phyloP scores from a whole-genome alignment of 37 sponge, comb jelly and placozoan genomes.

The Hormiphora californensis region DNA sequence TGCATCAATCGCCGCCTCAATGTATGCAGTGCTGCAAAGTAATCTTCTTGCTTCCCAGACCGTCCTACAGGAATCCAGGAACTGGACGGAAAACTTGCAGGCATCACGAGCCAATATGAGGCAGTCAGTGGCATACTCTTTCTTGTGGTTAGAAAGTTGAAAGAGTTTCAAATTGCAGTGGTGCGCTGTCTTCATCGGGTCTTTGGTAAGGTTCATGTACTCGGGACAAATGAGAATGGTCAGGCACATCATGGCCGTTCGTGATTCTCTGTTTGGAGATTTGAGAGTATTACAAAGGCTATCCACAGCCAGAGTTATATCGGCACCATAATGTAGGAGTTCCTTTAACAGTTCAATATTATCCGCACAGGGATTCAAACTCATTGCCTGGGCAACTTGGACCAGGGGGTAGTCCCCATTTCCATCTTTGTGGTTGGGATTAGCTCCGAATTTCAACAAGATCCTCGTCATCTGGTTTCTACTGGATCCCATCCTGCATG shows the following conservation, averaged over 20 bases:
- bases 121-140: conserved; percentile 33
- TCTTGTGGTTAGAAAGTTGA: not conserved
- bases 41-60: conserved; percentile 34
- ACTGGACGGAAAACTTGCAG: not conserved
- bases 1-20: not conserved
- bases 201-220: not conserved
- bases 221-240: not conserved
- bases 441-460: conserved; percentile 15
- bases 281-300: not conserved
- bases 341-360: not conserved
- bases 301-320: conserved; percentile 13
- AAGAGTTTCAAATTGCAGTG: not conserved
- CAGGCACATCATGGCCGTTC: conserved; percentile 16
- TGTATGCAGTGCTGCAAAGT: not conserved
- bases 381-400: not conserved
- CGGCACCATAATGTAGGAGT: not conserved
- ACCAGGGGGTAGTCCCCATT: not conserved
- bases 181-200: conserved; percentile 27
- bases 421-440: conserved; percentile 27
- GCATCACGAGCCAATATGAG: not conserved
- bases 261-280: not conserved
- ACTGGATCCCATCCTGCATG: not conserved
- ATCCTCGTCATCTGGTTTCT: not conserved
- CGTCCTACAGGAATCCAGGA: conserved; percentile 7
- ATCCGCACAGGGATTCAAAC: not conserved